phyloP scores from a whole-genome alignment of 2,888 invertebrate species.

The Cerastoderma edule region DNA sequence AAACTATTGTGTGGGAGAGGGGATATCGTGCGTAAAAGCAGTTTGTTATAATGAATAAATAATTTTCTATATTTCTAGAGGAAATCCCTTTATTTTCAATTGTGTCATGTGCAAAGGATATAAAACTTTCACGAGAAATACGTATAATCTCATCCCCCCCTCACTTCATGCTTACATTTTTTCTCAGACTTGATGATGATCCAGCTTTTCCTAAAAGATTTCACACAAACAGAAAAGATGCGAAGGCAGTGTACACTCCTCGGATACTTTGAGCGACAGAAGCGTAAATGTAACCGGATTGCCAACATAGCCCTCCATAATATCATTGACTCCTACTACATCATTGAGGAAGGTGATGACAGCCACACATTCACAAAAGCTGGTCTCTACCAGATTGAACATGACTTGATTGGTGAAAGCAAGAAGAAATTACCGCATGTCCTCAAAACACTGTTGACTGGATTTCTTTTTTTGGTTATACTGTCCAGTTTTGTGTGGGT shows the following conservation, averaged over 20 bases:
- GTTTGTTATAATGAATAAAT: too few species aligned
- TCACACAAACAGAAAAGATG: conserved; percentile 27
- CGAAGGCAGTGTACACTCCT: conserved; percentile 27
- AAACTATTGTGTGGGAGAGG: too few species aligned
- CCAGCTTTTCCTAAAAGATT: conserved; percentile 15
- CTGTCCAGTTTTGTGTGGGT: conserved; percentile 28
- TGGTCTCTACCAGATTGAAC: conserved; percentile 53
- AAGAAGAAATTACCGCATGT: conserved; percentile 33
- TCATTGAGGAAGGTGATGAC: conserved; percentile 44
- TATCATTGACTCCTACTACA: conserved; percentile 43
- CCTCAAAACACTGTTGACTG: conserved; percentile 34
- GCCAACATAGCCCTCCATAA: conserved; percentile 28
- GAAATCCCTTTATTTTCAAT: too few species aligned
- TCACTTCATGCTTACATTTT: too few species aligned
- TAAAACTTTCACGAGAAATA: too few species aligned
- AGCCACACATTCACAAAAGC: conserved; percentile 47
- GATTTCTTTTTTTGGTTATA: conserved; percentile 28
- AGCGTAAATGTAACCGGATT: conserved; percentile 22
- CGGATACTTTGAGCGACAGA: conserved; percentile 34
- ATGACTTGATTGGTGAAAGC: conserved; percentile 44
- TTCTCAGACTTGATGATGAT: conserved; percentile 7
- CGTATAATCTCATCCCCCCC: too few species aligned
- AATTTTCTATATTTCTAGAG: too few species aligned
- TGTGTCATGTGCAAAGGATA: too few species aligned
- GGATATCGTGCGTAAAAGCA: too few species aligned